A percentile compares a stretch with the other conserved stretches of the same genome.
These are phyloP conservation scores for Neotoma lepida DNA, from an alignment of 2,113 vertebrate species.

Conservation along the genomic window DNA sequence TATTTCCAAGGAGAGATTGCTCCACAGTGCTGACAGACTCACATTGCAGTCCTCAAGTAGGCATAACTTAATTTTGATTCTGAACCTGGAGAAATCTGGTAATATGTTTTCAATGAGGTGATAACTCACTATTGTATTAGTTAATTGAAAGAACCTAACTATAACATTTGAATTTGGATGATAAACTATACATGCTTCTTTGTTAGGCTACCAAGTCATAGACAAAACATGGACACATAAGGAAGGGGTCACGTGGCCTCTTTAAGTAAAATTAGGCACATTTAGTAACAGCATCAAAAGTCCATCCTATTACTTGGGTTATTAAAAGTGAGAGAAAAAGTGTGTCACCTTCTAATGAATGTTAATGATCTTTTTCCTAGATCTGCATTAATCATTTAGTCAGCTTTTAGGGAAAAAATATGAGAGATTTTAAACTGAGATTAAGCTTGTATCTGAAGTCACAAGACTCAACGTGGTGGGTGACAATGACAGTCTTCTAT, in stretches of 20 bases:
- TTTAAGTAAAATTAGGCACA: neutral
- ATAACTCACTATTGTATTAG: neutral
- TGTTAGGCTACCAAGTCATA: neutral
- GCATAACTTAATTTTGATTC: neutral
- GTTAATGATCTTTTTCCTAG: neutral
- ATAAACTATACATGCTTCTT: neutral
- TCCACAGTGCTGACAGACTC: neutral
- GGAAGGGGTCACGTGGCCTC: neutral
- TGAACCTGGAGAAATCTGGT: neutral
- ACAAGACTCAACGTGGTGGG: no score
- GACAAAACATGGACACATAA: neutral
- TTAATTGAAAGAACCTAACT: neutral
- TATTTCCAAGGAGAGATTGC: neutral
- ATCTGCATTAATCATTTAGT: neutral
- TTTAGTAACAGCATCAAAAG: neutral
- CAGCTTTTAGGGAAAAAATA: neutral
- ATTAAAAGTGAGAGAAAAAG: neutral
- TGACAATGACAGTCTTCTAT: neutral
- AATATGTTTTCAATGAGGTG: neutral
- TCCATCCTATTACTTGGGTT: neutral
- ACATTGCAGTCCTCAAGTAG: neutral
- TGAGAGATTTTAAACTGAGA: neutral
- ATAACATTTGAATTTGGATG: neutral
- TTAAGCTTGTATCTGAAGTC: neutral
- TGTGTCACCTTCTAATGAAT: neutral